Base-by-base conservation (phyloP, 2,797 vertebrate species). In the Acanthornis magna region DNA sequence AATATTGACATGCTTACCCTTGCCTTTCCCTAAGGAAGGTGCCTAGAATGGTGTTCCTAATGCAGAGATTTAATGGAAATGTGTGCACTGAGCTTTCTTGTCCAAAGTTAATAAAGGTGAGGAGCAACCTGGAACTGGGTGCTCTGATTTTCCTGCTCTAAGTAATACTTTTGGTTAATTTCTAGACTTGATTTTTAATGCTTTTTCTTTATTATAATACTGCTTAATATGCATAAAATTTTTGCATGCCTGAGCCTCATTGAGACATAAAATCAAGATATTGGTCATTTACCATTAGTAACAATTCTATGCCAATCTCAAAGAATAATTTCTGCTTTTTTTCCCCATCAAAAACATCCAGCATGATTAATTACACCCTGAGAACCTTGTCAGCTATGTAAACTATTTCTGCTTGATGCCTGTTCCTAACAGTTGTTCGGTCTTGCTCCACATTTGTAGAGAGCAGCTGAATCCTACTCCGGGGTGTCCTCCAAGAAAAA, bases 191-290 rank as follows among this genome's bases (percentile, higher is more conserved):
- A 23, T 21, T 71, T 63, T n/a, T 13, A 68, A 9, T 22, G 1
- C 7, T 50, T 57, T 38, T 29, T 26, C 10, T 11, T 67, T 12
- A 10, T 55, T 26, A 9, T 25, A 51, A 19, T 22, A 38, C 14
- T 30, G 19, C 29, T n/a, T 6, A 63, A n/a, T 43, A 26, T 34
- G 17, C 1, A 0, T 30, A 38, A 15, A 19, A 13, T 2, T 34
- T 34, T 20, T 80, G 17, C 15, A 60, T 3, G 1, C 8, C 5
- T 23, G 19, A 71, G 4, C 11, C 36, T 68, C 26, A 23, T 1
- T 42, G 34, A 34, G 27, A 65, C 7, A 50, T 55, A 43, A 86
- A 83, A 73, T 22, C 13, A 65, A 86, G 29, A 42, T 51, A 36
- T 9, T 18, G 8, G 26, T 85, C 30, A 74, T 40, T 29, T 62